Evolutionary conservation across 2,888 invertebrate species (phyloP), one percentile per base, ranked within the genome.

Genomic region (Euplexia lucipara): DNA sequence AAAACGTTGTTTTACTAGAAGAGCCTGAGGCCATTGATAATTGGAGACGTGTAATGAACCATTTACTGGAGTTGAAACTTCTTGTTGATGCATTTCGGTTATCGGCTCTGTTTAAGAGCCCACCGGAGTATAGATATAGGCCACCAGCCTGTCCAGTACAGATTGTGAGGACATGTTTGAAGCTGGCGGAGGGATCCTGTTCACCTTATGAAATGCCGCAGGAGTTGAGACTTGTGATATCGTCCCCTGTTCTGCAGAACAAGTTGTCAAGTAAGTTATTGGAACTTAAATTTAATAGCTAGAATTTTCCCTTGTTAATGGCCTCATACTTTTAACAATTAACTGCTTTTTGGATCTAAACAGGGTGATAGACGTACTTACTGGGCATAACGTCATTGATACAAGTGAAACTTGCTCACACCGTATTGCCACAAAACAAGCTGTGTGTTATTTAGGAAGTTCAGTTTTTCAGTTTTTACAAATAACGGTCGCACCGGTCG

Each of bases 191-290:
- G 86, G 96, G 96, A 3, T 91, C 95, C 5, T 91, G 96, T 39
- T 92, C 95, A 41, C 97, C 97, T 0, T 96, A 96, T 80, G 96
- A 97, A 65, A 87, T 98, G 77, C 96, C 96, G 2, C 93, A 95
- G 49, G 96, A 97, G 82, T 96, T 97, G 83, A 95, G 96, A 54
- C 90, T 96, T 60, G 91, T 97, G 9, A 94, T 95, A 44, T 90
- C 95, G 0, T 93, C 94, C 32, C 91, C 94, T 6, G 79, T 88
- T 16, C 72, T 89, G 44, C 93, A 92, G 60, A 91, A 88, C 70
- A 93, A 91, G 81, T 74, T 95, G 32, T 88, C 93, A 35, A 83
- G 95, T 95, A 76, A 86, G 90, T 86, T 39, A 16, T 47, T 22
- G 12, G 1, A 12, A 10, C 0, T 1, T 6, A 20, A 16, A 16